Base-by-base conservation (phyloP, 2,113 vertebrate genomes). In the Sinocyclocheilus grahami region DNA sequence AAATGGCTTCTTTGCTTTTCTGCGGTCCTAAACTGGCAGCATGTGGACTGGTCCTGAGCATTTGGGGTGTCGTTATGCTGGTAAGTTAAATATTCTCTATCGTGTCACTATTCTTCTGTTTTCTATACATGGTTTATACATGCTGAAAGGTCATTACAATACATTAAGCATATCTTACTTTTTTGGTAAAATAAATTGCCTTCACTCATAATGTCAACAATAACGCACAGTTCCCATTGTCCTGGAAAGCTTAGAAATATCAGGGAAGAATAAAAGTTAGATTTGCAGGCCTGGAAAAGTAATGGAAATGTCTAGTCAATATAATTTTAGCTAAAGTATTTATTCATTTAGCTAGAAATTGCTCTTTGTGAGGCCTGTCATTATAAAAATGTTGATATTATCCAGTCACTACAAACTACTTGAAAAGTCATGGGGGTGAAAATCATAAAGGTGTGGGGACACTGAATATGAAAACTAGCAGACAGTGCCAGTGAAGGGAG, bases 31-130 rank as follows among this genome's bases (percentile, higher is more conserved):
- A 97, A 91, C 89, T 95, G 85, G 95, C 96, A 2, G 95, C 95
- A 5, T 97, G 96, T 78, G 95, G 96, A 84, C 88, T 96, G n/a
- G 95, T 96, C 16, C 87, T 96, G 83, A 96, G 96, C 78, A 87
- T 90, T 53, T 96, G 96, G 96, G 96, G 96, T 27, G 92, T 96
- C 78, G 94, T 96, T 83, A 97, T 97, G 96, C 86, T 97, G 95
- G 96, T 97, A 88, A 95, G 94, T 85, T 3, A 20, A 65, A 63
- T 48, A 16, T 65, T 55, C 3, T 30, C 48, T 53, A 10, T 33
- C 12, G 46, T 48, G 46, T 48, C 2, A 48, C 46, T 48, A 4
- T 24, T 53, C 9, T 30, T 46, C 0, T 79, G 53, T 79, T 79
- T 79, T 1, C 5, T 11, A 37, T 71, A 1, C 65, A 37, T 51